Evolutionary conservation across 2,888 invertebrate species (phyloP), one percentile per base, ranked within the genome.

Genomic region (Calliphora vomitoria): DNA sequence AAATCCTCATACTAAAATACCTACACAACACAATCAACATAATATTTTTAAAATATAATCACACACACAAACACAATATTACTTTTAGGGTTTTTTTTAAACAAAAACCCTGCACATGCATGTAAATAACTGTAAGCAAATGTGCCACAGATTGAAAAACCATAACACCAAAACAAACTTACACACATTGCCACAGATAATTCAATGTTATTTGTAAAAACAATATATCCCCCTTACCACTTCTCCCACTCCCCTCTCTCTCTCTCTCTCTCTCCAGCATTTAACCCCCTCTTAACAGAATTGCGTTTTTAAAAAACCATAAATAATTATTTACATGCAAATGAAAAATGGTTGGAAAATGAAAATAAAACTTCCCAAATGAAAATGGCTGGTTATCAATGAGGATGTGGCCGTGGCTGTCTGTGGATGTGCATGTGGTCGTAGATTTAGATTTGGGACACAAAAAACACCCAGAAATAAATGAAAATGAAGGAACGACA

Each of bases 311-410:
- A 0, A 62, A 72, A 82, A 60, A 10, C 60, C 62, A 82, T 80
- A 82, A 82, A 86, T 82, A 82, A 80, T 86, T 86, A 71, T 86
- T 86, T 80, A 86, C 82, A 80, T 86, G 74, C 74, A 75, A 69
- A 82, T 71, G 86, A 44, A 64, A 66, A 76, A 69, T 69, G 58
- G 47, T 62, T 53, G 50, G 41, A 53, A 47, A 25, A 38, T 62
- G 38, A 81, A 72, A 62, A 81, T 53, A 81, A 69, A 62, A 71
- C 71, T 41, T 72, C 18, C 64, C 62, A 64, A 64, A 55, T 53
- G 50, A 62, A 53, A 78, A 20, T 50, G 47, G n/a, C n/a, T 62
- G 31, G 5, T 79, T 69, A 69, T 69, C 38, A 20, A 41, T 62
- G 47, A 47, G 50, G 13, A 47, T 38, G 41, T 82, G 25, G 38